phyloP scores from a whole-genome alignment of 2,113 vertebrate species.

The Phyllopteryx taeniolatus region DNA sequence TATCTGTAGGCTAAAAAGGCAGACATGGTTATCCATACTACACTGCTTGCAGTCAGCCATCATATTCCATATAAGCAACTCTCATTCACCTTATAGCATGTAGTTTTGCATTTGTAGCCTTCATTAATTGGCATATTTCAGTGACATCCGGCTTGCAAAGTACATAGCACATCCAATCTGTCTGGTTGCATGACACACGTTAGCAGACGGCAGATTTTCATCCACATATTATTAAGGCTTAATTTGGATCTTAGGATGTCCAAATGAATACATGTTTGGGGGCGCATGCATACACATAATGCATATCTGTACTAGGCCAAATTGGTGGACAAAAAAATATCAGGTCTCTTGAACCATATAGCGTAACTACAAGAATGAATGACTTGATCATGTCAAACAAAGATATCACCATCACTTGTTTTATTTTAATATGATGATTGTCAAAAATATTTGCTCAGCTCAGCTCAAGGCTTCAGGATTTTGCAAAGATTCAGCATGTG shows the following conservation, averaged over 20 bases:
- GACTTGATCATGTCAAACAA: conserved; percentile 2
- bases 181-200: no score
- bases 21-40: no score
- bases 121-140: no score
- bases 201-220: neutral
- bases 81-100: no score
- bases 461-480: neutral
- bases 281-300: neutral
- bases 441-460: neutral
- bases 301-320: neutral
- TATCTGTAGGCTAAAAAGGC: no score
- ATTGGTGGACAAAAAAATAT: neutral
- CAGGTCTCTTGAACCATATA: no score
- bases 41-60: no score
- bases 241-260: neutral
- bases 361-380: neutral
- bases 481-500: conserved; percentile 16
- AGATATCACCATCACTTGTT: conserved; percentile 13
- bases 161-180: no score
- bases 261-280: neutral
- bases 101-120: no score
- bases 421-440: neutral
- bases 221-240: neutral
- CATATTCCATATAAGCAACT: no score
- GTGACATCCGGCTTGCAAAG: no score